These are phyloP conservation scores for Eretmochelys imbricata DNA, from an alignment of 2,113 vertebrate genomes.

Conservation along the genomic window DNA sequence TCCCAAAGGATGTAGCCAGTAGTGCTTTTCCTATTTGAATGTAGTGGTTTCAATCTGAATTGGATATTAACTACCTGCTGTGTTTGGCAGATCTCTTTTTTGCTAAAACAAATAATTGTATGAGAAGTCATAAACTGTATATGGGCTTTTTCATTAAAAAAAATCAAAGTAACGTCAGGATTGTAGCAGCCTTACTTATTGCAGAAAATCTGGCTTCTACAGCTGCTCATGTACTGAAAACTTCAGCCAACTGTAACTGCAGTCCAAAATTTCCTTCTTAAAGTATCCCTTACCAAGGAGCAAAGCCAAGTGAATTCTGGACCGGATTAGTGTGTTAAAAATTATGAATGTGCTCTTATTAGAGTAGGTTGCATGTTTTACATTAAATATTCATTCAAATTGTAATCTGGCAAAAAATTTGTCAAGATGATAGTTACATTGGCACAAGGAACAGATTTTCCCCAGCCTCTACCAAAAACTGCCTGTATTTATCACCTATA, in stretches of 20 bases:
- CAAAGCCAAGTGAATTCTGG: conserved; percentile 68
- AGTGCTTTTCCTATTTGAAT: conserved; percentile 62
- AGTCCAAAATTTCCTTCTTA: conserved; percentile 68
- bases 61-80: conserved; percentile 74
- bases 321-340: conserved; percentile 38
- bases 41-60: conserved; percentile 41
- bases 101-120: conserved; percentile 75
- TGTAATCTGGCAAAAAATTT: conserved; percentile 62
- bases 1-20: conserved; percentile 56
- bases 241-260: conserved; percentile 71
- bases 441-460: conserved; percentile 53
- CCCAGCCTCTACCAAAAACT: conserved; percentile 48
- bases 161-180: conserved; percentile 66
- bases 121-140: conserved; percentile 73
- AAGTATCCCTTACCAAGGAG: conserved; percentile 62
- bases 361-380: conserved; percentile 70
- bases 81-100: conserved; percentile 68
- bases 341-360: conserved; percentile 77
- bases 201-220: conserved; percentile 66
- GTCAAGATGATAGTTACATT: conserved; percentile 63
- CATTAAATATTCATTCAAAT: conserved; percentile 71
- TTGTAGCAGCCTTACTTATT: conserved; percentile 64
- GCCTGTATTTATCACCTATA: background rate
- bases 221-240: conserved; percentile 67
- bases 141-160: conserved; percentile 69